Percentiles rank a stretch among this genome's conserved stretches.
phyloP scores from a whole-genome alignment of 2,888 invertebrate genomes.

The Apotomis betuletana region DNA sequence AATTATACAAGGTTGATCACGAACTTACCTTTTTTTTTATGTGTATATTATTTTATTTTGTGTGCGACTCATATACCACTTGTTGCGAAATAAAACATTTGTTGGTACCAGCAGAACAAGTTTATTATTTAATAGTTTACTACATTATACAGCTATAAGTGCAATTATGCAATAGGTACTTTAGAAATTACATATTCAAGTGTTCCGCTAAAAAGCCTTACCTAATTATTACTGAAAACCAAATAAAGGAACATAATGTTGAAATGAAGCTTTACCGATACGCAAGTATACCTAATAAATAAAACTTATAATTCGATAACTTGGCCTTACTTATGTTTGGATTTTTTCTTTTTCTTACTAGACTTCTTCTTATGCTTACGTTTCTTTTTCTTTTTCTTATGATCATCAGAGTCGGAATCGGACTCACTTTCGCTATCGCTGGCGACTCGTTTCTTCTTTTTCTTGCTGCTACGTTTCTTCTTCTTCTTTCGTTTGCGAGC shows the following conservation, averaged over 20 bases:
- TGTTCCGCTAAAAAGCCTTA: constrained; percentile 10
- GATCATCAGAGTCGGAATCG: constrained; percentile 86
- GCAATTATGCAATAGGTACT: constrained; percentile 22
- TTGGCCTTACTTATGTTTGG: constrained; percentile 75
- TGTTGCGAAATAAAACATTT: constrained; percentile 15
- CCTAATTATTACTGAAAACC: constrained; percentile 11
- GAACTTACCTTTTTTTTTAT: too few relatives aligned
- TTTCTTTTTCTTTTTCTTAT: constrained; percentile 87
- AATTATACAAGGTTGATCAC: too few relatives aligned
- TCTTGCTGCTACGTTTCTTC: constrained; percentile 85
- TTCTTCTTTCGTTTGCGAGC: constrained; percentile 85
- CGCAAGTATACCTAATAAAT: constrained; percentile 10
- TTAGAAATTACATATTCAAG: constrained; percentile 22
- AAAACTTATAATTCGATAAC: constrained; percentile 7
- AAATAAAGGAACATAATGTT: constrained; percentile 23
- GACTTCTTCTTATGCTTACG: constrained; percentile 88
- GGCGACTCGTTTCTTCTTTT: constrained; percentile 84
- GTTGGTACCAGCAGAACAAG: constrained; percentile 24
- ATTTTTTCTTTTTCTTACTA: constrained; percentile 89
- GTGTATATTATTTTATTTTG: too few relatives aligned
- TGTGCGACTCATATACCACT: too few relatives aligned
- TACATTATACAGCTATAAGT: constrained; percentile 21
- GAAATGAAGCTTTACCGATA: constrained; percentile 22
- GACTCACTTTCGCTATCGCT: constrained; percentile 86
- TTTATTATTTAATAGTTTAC: constrained; percentile 29